Conservation (phyloP, 2,113 vertebrate genomes). For the Suricata suricatta region DNA sequence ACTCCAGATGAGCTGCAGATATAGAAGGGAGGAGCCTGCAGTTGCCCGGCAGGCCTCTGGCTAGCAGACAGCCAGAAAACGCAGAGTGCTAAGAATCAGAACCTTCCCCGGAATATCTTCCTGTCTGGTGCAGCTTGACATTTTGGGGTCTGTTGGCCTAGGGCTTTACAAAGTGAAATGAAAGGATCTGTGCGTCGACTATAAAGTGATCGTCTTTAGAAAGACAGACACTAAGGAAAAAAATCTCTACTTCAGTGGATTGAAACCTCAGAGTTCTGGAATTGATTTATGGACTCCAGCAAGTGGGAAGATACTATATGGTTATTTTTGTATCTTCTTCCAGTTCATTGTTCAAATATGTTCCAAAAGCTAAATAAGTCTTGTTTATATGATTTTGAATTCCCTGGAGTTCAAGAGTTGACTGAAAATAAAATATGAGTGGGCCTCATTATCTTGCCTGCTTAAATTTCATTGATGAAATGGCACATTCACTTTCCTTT, state of each 20-base stretch:
- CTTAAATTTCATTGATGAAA: not conserved
- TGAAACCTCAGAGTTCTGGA: not conserved
- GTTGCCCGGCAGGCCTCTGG: not conserved
- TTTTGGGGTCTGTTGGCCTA: not conserved
- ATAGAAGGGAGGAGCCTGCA: not conserved
- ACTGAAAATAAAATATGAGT: slow-evolving; percentile 12
- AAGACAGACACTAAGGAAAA: not conserved
- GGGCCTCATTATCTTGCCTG: not conserved
- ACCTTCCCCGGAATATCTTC: not conserved
- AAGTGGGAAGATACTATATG: not conserved
- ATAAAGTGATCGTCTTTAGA: not conserved
- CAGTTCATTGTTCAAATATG: not conserved
- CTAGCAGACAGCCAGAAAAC: not conserved
- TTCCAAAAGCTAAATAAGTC: not conserved
- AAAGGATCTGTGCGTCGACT: not conserved
- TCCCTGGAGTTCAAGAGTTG: not conserved
- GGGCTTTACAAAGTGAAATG: not conserved
- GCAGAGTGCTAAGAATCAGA: not conserved
- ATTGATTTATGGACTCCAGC: not conserved
- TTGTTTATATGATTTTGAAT: slow-evolving; percentile 19
- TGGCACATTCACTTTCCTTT: not conserved
- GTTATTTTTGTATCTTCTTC: not conserved
- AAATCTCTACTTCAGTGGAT: not conserved
- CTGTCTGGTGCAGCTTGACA: not conserved
- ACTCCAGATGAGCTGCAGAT: not conserved